phyloP scores from a whole-genome alignment of 2,797 vertebrate genomes.

The Apodemus agrarius region DNA sequence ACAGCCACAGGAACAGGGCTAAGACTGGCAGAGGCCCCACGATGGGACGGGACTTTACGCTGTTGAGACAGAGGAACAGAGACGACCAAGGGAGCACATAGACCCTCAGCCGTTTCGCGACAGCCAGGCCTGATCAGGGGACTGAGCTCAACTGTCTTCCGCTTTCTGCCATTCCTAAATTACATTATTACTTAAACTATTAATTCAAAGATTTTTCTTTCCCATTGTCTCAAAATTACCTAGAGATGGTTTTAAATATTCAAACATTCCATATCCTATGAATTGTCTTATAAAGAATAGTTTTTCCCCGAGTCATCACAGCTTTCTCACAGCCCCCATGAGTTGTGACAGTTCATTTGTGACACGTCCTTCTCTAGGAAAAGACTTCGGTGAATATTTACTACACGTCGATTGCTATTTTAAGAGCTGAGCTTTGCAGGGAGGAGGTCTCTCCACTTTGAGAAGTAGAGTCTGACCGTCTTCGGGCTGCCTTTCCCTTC shows the following conservation, averaged over 20 bases:
- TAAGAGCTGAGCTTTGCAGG: background rate
- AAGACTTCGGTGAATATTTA: conserved; percentile 14
- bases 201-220: background rate
- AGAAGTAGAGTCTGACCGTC: background rate
- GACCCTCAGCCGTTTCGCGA: too few relatives aligned
- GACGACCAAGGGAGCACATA: fast-evolving
- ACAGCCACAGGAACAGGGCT: background rate
- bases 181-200: background rate
- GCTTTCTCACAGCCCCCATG: background rate
- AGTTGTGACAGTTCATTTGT: background rate
- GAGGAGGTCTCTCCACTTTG: background rate
- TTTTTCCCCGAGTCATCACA: background rate
- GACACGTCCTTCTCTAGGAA: background rate
- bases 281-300: background rate
- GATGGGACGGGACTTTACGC: background rate
- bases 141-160: background rate
- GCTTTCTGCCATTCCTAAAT: background rate
- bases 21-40: background rate
- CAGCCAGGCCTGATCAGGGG: background rate
- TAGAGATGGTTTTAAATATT: background rate
- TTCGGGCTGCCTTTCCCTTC: background rate
- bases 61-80: background rate
- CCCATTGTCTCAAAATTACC: background rate
- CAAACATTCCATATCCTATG: conserved; percentile 16
- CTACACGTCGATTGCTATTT: background rate